Conservation (phyloP, 2,888 invertebrate species). For the Rhopalosiphum nymphaeae region DNA sequence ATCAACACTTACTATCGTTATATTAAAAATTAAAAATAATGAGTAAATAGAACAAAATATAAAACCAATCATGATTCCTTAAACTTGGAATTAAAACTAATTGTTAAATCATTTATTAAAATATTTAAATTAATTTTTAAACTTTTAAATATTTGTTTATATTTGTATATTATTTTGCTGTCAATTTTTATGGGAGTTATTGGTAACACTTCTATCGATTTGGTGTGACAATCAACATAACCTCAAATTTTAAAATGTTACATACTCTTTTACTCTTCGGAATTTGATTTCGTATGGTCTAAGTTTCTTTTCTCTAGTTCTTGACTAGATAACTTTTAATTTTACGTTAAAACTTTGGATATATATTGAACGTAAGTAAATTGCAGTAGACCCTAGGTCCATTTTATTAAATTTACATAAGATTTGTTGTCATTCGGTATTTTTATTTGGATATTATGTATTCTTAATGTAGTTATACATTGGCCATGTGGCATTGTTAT, state of each 20-base stretch:
- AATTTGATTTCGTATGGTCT: not conserved
- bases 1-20: no score
- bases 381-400: not conserved
- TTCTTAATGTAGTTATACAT: not conserved
- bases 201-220: slow-evolving; percentile 19
- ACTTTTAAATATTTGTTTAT: not conserved
- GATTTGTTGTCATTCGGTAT: not conserved
- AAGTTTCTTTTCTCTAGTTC: not conserved
- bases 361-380: slow-evolving; percentile 9
- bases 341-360: not conserved
- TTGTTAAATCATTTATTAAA: not conserved
- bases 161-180: not conserved
- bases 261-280: not conserved
- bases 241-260: not conserved
- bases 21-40: no score
- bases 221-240: slow-evolving; percentile 48
- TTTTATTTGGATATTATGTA: not conserved
- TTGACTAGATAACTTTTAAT: not conserved
- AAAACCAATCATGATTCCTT: not conserved
- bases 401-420: not conserved
- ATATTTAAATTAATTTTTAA: not conserved
- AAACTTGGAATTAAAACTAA: not conserved
- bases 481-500: slow-evolving; percentile 47
- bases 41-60: not conserved
- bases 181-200: not conserved